These are phyloP conservation scores for Armadillidium nasatum DNA, from an alignment of 1,140 invertebrate species.

Conservation along the genomic window DNA sequence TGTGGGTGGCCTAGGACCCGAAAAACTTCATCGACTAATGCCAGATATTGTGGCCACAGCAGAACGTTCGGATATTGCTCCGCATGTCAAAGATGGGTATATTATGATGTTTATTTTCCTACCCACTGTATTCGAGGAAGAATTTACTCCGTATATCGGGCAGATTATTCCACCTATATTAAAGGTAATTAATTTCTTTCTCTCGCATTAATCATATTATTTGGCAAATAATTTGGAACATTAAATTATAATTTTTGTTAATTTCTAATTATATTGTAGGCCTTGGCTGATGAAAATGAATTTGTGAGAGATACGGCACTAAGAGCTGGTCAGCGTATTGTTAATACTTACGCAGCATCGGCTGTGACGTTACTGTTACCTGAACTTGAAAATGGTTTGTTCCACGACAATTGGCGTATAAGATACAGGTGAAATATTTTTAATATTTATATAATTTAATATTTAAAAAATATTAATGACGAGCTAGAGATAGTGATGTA, in stretches of 20 bases:
- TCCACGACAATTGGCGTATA: slow-evolving; percentile 98
- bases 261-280: slow-evolving; percentile 51
- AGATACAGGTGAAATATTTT: slow-evolving; percentile 61
- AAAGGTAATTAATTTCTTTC: slow-evolving; percentile 57
- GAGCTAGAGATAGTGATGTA: no score
- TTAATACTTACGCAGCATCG: slow-evolving; percentile 92
- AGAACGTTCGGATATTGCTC: slow-evolving; percentile 87
- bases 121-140: slow-evolving; percentile 89
- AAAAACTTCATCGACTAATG: slow-evolving; percentile 94
- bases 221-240: background rate
- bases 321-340: slow-evolving; percentile 92
- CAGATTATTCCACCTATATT: slow-evolving; percentile 96
- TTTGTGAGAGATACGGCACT: slow-evolving; percentile 96
- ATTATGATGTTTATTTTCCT: slow-evolving; percentile 99
- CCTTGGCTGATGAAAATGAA: slow-evolving; percentile 97
- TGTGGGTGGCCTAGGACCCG: slow-evolving; percentile 88
- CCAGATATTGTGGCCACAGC: slow-evolving; percentile 96
- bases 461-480: no score
- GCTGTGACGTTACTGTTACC: slow-evolving; percentile 90
- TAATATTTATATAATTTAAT: no score
- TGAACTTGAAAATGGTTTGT: slow-evolving; percentile 86
- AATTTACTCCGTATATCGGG: slow-evolving; percentile 94
- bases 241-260: background rate
- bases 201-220: no score
- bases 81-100: slow-evolving; percentile 98